Evolutionary conservation across 2,888 invertebrate species (phyloP), one percentile per base, ranked within the genome.

Genomic region (Stenoptilia bipunctidactyla): DNA sequence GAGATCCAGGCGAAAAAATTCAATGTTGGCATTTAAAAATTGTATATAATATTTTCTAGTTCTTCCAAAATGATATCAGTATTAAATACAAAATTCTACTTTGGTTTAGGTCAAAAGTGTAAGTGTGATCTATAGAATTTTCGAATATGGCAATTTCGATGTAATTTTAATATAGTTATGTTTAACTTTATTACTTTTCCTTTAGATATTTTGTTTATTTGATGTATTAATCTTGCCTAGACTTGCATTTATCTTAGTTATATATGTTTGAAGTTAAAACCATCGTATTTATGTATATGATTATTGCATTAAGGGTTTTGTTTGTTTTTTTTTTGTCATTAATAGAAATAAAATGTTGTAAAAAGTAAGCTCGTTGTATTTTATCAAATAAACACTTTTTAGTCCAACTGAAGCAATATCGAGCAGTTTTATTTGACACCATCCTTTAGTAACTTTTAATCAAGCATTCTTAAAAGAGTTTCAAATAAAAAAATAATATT

Each of bases 351-450:
- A 83, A 83, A 83, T 83, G 82, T 83, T 83, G 83, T 82, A 83
- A 83, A 82, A 83, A 82, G 80, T 83, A 83, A 83, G 82, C 80
- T 83, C 82, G 82, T 83, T 83, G 83, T 83, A 83, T 83, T 83
- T 83, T 83, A 83, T 82, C 82, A 80, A 83, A 80, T 83, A 83
- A 83, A 83, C 82, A 83, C 82, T 82, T 83, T 83, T 83, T 83
- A 83, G 82, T 83, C 83, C 83, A 82, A 83, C 82, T 82, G 80
- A 83, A 82, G 77, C 79, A 77, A 80, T 75, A 79, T 45, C 51
- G 48, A 49, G 71, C 58, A 55, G 68, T 80, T 82, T 83, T 68
- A 71, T 76, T 79, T 71, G 39, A 20, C 3, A 20, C 3, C 20
- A 8, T 20, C 20, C 20, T 20, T 20, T 20, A 5, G 8, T 5